Conservation (phyloP, 1,140 invertebrate genomes). For the Limonius californicus region DNA sequence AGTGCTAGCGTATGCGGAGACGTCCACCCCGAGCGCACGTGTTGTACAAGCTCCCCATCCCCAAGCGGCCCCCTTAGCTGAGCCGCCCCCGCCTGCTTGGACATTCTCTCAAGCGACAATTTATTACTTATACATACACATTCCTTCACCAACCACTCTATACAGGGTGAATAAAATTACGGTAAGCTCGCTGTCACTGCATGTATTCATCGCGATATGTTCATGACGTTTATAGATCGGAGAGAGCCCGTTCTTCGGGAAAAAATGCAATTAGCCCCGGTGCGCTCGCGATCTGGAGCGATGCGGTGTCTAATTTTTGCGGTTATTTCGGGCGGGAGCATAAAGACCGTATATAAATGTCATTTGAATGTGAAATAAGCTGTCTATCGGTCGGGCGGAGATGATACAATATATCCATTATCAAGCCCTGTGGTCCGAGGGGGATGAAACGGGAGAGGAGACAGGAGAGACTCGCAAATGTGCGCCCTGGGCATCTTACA, state of each 20-base stretch:
- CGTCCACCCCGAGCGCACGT: conserved; percentile 33
- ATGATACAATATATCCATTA: conserved; percentile 47
- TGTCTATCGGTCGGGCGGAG: conserved; percentile 33
- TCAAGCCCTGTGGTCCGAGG: conserved; percentile 36
- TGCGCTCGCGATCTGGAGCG: too few species aligned
- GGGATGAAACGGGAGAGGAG: conserved; percentile 15
- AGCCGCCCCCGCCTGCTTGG: conserved; percentile 21
- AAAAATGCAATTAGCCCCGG: too few species aligned
- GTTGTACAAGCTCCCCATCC: conserved; percentile 30
- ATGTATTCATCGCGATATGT: neutral
- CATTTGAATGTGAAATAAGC: conserved; percentile 24
- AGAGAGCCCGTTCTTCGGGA: too few species aligned
- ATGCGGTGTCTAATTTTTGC: neutral
- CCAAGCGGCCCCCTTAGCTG: neutral
- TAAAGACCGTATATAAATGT: conserved; percentile 12
- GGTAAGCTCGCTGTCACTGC: neutral
- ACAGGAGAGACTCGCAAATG: conserved; percentile 39
- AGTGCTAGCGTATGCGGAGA: conserved; percentile 33
- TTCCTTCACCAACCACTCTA: conserved; percentile 19
- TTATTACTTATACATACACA: conserved; percentile 37
- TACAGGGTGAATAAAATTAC: conserved; percentile 13
- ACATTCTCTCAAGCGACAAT: conserved; percentile 34
- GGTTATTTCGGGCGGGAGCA: neutral
- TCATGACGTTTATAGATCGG: neutral
- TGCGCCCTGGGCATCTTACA: conserved; percentile 45